Conservation (phyloP, 2,113 vertebrate species). For the Carassius carassius region DNA sequence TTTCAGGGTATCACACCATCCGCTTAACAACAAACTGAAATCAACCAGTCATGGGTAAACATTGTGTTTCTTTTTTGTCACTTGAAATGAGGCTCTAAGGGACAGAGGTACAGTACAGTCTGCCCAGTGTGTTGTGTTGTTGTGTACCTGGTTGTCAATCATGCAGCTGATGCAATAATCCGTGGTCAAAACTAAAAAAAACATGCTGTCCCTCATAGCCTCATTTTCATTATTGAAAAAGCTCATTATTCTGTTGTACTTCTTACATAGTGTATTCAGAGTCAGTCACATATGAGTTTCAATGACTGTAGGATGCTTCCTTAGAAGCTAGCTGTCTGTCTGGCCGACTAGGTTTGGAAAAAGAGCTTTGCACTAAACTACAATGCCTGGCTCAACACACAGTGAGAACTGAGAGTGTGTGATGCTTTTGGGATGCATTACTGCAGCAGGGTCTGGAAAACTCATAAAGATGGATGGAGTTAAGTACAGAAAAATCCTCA, state of each 20-base stretch:
- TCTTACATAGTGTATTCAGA: background rate
- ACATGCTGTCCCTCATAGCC: background rate
- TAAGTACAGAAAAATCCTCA: constrained; percentile 4
- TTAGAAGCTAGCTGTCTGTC: too few species aligned
- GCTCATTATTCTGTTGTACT: background rate
- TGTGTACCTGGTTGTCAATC: background rate
- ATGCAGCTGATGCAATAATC: background rate
- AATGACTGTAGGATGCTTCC: background rate
- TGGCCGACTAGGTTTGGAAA: background rate
- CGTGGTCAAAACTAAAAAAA: background rate
- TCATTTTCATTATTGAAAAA: background rate
- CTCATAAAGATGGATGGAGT: constrained; percentile 36
- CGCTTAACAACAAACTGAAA: background rate
- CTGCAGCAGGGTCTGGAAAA: constrained; percentile 2
- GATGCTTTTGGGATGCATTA: background rate
- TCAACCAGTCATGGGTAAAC: background rate
- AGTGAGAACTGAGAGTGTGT: constrained; percentile 6
- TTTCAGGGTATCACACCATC: background rate
- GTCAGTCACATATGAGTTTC: background rate
- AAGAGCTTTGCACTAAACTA: background rate
- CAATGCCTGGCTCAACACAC: constrained; percentile 8
- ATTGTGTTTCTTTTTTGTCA: background rate
- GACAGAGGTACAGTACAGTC: background rate
- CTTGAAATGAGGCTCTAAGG: background rate
- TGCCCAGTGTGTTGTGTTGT: background rate